Evolutionary conservation across 2,888 invertebrate species (phyloP).

Genomic region (Archips xylosteana): DNA sequence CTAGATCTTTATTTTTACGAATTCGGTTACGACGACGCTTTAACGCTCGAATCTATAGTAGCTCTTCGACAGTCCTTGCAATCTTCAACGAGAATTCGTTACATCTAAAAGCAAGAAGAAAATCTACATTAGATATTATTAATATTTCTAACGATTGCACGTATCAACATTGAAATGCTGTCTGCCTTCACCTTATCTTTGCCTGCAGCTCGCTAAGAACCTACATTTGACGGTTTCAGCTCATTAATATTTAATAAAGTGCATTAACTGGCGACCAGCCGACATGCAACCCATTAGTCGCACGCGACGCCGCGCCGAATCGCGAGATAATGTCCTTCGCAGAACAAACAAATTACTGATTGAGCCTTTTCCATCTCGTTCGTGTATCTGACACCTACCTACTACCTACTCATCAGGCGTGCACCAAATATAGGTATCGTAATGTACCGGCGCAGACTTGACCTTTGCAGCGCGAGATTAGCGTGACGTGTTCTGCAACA

Average conservation of each 20-base stretch:
- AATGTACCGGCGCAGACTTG: neutral
- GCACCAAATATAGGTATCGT: too few relatives aligned
- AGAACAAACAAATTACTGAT: constrained; percentile 46
- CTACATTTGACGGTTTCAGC: constrained; percentile 8
- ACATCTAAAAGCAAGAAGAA: too few relatives aligned
- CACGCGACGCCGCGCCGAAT: constrained; percentile 1
- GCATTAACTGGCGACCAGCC: constrained; percentile 1
- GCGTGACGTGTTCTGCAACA: neutral
- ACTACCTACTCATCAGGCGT: too few relatives aligned
- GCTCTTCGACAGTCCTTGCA: too few relatives aligned
- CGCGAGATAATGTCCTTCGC: constrained; percentile 4
- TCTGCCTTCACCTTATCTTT: neutral
- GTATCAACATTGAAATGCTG: neutral
- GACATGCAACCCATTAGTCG: neutral
- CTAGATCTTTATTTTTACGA: too few relatives aligned
- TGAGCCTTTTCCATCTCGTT: too few relatives aligned
- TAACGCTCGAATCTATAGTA: too few relatives aligned
- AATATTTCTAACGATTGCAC: too few relatives aligned
- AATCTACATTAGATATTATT: too few relatives aligned
- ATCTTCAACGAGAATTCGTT: too few relatives aligned
- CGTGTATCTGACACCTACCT: too few relatives aligned
- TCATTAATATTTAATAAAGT: constrained; percentile 20
- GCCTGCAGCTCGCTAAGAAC: neutral
- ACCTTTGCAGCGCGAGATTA: neutral
- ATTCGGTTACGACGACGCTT: too few relatives aligned